phyloP scores from a whole-genome alignment of 1,140 invertebrate genomes.

The Argopecten irradians region DNA sequence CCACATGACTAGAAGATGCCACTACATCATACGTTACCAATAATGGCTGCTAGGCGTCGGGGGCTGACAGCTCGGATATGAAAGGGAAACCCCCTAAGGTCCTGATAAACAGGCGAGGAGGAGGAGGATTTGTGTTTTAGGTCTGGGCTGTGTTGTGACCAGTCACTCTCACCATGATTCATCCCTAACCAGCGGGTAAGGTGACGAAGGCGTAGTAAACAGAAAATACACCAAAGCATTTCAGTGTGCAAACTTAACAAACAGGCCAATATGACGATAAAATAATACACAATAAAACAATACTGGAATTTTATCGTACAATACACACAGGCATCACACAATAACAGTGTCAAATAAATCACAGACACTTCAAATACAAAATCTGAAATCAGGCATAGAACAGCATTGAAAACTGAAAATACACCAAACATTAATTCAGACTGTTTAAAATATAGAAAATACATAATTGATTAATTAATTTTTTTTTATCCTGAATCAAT shows the following conservation, averaged over 20 bases:
- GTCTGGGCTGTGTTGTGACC: background rate
- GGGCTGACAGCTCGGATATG: slow-evolving; percentile 45
- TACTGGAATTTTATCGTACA: background rate
- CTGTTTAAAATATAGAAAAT: too few relatives aligned
- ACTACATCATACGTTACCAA: slow-evolving; percentile 29
- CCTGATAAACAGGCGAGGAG: slow-evolving; percentile 6
- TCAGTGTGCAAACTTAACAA: background rate
- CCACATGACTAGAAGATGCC: background rate
- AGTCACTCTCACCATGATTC: background rate
- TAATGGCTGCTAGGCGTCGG: slow-evolving; percentile 36
- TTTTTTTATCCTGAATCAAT: too few relatives aligned
- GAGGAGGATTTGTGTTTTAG: background rate
- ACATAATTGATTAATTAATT: too few relatives aligned
- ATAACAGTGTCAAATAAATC: background rate
- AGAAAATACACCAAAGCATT: slow-evolving; percentile 16
- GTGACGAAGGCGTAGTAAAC: slow-evolving; percentile 19
- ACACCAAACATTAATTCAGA: too few relatives aligned
- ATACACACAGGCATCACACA: background rate
- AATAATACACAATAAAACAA: background rate
- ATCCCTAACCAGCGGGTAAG: background rate
- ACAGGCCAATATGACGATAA: background rate
- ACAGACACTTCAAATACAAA: too few relatives aligned
- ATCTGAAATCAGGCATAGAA: background rate
- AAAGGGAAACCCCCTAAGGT: slow-evolving; percentile 34
- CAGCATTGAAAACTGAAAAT: background rate